Conservation (phyloP, 92 coral and sea anemone genomes). For the Parazoanthus atlanticus region DNA sequence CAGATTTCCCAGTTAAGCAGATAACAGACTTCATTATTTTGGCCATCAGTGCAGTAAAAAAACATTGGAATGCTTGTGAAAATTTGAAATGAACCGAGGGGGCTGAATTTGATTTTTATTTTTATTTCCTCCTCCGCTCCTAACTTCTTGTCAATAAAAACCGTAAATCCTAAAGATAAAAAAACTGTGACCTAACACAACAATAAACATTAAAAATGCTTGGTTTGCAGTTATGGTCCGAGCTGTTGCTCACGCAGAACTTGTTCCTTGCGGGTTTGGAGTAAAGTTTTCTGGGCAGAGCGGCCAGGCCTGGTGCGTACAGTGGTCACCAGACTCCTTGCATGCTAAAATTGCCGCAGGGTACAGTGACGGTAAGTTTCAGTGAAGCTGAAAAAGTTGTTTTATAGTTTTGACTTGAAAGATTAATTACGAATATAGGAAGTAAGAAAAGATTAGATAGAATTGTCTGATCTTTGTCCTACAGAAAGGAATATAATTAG, state of each 20-base stretch:
- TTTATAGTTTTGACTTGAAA: background rate
- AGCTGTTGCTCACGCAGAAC: slow-evolving; percentile 60
- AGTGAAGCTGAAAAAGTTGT: background rate
- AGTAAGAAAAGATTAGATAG: background rate
- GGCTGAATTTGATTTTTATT: too few species aligned
- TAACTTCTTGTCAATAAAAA: too few species aligned
- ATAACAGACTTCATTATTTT: too few species aligned
- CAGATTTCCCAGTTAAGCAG: too few species aligned
- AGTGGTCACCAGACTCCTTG: slow-evolving; percentile 73
- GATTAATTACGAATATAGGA: background rate
- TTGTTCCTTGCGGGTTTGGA: slow-evolving; percentile 79
- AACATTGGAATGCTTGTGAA: too few species aligned
- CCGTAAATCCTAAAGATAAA: too few species aligned
- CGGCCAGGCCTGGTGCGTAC: slow-evolving; percentile 86
- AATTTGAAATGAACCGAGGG: too few species aligned
- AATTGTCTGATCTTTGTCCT: background rate
- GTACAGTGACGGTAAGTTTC: slow-evolving; percentile 80
- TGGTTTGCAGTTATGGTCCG: slow-evolving; percentile 65
- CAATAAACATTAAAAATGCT: background rate
- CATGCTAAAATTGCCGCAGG: slow-evolving; percentile 80
- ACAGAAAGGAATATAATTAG: background rate
- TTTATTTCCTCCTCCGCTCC: too few species aligned
- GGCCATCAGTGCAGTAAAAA: too few species aligned
- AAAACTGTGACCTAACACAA: background rate
- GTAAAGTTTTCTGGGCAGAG: slow-evolving; percentile 69